phyloP scores from a whole-genome alignment of 2,797 vertebrate genomes.

The Lagorchestes hirsutus region DNA sequence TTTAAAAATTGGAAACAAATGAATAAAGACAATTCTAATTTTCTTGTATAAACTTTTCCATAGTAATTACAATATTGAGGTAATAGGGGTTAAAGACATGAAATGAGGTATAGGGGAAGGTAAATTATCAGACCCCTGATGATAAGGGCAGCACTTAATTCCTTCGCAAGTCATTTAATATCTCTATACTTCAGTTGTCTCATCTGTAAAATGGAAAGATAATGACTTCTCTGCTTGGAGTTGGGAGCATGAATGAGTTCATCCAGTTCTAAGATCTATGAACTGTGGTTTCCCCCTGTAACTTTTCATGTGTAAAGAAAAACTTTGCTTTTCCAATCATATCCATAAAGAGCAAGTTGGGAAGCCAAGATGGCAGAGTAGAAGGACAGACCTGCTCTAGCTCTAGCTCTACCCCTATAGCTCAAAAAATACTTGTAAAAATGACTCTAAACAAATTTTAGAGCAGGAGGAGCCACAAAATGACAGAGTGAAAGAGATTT shows the following conservation, averaged over 20 bases:
- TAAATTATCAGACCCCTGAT: not conserved
- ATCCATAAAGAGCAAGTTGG: not conserved
- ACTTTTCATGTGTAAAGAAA: slow-evolving; percentile 49
- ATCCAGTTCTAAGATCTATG: not conserved
- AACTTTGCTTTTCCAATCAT: slow-evolving; percentile 29
- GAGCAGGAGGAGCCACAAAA: too few species aligned
- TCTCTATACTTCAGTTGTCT: not conserved
- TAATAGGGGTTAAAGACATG: slow-evolving; percentile 5
- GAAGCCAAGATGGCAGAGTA: too few species aligned
- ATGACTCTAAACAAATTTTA: too few species aligned
- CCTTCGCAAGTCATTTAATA: slow-evolving; percentile 3
- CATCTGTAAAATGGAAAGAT: slow-evolving; percentile 18
- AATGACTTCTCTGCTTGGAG: not conserved
- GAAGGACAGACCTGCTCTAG: too few species aligned
- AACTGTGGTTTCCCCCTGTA: not conserved
- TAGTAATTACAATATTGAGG: not conserved
- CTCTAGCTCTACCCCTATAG: too few species aligned
- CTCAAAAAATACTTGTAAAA: too few species aligned
- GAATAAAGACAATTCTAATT: not conserved
- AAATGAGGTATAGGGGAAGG: not conserved
- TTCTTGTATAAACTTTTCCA: not conserved
- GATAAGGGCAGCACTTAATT: slow-evolving; percentile 8
- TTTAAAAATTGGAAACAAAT: not conserved
- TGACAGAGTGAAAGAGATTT: too few species aligned
- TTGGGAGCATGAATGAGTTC: not conserved